Evolutionary conservation across 2,797 vertebrate species (phyloP), one percentile per base, ranked within the genome.

Genomic region (Macroramphosus scolopax): DNA sequence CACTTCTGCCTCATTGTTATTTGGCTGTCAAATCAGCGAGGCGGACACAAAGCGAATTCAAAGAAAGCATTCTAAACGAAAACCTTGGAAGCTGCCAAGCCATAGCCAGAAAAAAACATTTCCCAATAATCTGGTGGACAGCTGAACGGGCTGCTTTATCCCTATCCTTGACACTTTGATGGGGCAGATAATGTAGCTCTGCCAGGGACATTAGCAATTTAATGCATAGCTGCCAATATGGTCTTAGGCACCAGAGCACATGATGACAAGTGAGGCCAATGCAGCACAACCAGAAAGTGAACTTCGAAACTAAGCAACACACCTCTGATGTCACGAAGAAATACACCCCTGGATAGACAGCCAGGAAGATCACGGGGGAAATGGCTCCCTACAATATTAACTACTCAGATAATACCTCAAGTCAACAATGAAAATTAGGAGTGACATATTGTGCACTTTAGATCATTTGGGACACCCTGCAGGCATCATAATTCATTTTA

Each of bases 141-240:
- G 65, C 63, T 31, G 42, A 80, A 60, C 36, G 8, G 42, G 75
- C 72, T 17, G 17, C 64, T 78, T 68, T 56, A 75, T 72, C 42
- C 52, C 45, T 65, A 64, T 56, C 57, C 65, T 67, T 75, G 77
- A 78, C 77, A 75, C 68, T 68, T 68, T 77, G 72, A 82, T 65
- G 57, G 59, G 57, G 30, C 1, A 17, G 63, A 75, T 82, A 84
- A 77, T 75, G 75, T 64, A 70, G 69, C 67, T 68, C 64, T 62
- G 65, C 56, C 63, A 63, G 70, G 53, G 39, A 51, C 74, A 76
- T 81, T 80, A 76, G 58, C 47, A 72, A 77, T 82, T 84, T 80
- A 81, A 81, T 80, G 66, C 64, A 66, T 50, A 76, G 58, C 72
- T 74, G 74, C 65, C 67, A 67, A 63, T 77, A 63, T 56, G 50